These are phyloP conservation scores for Mythimna loreyi DNA, from an alignment of 2,888 invertebrate species.

Conservation along the genomic window DNA sequence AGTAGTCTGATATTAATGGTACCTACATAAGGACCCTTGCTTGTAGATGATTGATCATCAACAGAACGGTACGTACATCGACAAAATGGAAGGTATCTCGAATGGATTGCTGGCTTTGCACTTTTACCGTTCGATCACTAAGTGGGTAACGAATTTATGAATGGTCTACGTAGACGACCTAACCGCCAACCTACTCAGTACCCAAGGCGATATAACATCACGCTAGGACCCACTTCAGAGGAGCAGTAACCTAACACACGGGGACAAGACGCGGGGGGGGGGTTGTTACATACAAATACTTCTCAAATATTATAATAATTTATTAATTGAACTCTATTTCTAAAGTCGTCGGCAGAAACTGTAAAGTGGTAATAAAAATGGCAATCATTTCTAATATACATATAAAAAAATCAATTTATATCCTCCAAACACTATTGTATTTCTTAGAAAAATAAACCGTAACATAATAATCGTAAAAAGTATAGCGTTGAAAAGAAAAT, in stretches of 20 bases:
- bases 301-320: conserved; percentile 14
- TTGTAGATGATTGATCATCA: conserved; percentile 17
- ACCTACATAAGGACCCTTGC: background rate
- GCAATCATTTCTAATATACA: conserved; percentile 11
- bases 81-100: conserved; percentile 8
- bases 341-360: background rate
- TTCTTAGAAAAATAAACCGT: conserved; percentile 16
- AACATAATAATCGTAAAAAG: conserved; percentile 20
- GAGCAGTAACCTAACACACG: no score
- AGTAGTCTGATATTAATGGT: background rate
- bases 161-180: conserved; percentile 2
- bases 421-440: conserved; percentile 5
- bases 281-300: conserved; percentile 13
- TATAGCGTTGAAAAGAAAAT: conserved; percentile 30
- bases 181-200: conserved; percentile 13
- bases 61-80: background rate
- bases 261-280: no score
- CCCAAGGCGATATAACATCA: background rate
- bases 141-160: conserved; percentile 8
- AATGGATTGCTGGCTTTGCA: background rate
- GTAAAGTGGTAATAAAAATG: conserved; percentile 1
- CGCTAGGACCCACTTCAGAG: no score
- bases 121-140: conserved; percentile 4
- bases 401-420: conserved; percentile 7
- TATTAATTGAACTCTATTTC: background rate